Base-by-base conservation (phyloP, 53 echinoderm and acorn worm genomes). In the Antedon mediterranea region DNA sequence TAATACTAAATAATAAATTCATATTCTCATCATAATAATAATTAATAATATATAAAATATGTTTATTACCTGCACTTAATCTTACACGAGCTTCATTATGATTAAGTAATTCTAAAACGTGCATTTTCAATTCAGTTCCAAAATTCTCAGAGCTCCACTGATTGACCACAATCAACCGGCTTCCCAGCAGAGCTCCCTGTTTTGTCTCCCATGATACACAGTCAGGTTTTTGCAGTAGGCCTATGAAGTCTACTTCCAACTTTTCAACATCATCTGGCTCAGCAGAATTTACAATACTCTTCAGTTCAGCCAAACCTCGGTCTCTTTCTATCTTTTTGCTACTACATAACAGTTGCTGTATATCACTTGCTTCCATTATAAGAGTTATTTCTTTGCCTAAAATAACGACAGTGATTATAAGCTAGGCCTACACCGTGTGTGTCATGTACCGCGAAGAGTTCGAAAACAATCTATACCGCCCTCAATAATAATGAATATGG, bases 321-420 rank as follows among this genome's bases (percentile, higher is more conserved):
- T 95, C 95, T 72, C 95, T 82, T 28, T 95, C 95, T 28, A 95
- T 80, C 79, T 95, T 95, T 80, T 85, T 91, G 31, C 81, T 34
- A 72, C 89, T 86, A 31, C 75, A 74, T 31, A 89, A 83, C 57
- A 81, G 70, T 28, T 86, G 77, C 28, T 81, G 11, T 0, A 86
- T 43, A 20, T 76, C 37, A 78, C 34, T 9, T 23, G 43, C 14
- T 29, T 74, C 83, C 87, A 87, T 87, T n/a, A n/a, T n/a, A n/a
- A n/a, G n/a, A n/a, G n/a, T n/a, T n/a, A n/a, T n/a, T n/a, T n/a
- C n/a, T n/a, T n/a, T n/a, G n/a, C n/a, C n/a, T n/a, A n/a, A n/a
- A n/a, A n/a, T n/a, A n/a, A n/a, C n/a, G n/a, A n/a, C n/a, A n/a
- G n/a, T n/a, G n/a, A n/a, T n/a, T n/a, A n/a, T n/a, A n/a, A n/a